A percentile compares a stretch with the other conserved stretches of the same genome.
These are phyloP conservation scores for Lutra lutra DNA, from an alignment of 2,797 vertebrate genomes.

Conservation along the genomic window DNA sequence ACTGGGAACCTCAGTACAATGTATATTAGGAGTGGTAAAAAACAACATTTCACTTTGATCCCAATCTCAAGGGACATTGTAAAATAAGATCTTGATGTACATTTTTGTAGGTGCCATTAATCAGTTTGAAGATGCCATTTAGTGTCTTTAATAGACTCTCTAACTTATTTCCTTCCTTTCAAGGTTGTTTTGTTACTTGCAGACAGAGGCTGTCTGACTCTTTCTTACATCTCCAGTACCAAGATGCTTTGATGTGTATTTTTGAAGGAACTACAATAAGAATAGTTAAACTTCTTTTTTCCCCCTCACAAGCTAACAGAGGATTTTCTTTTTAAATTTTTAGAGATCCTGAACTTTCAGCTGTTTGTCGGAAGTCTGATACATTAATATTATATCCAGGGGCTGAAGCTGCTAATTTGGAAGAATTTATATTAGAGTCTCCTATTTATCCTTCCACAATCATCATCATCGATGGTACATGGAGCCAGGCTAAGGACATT, in stretches of 20 bases:
- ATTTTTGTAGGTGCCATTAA: constrained; percentile 21
- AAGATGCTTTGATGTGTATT: neutral
- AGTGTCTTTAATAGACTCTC: neutral
- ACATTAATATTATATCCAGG: constrained; percentile 97
- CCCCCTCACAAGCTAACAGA: neutral
- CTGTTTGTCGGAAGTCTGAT: constrained; percentile 91
- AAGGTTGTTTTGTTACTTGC: neutral
- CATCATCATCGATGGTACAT: constrained; percentile 98
- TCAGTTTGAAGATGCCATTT: neutral
- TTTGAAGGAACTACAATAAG: neutral
- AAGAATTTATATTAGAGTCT: constrained; percentile 88
- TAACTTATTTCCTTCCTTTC: neutral
- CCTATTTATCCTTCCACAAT: constrained; percentile 88
- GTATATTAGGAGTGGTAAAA: constrained; percentile 12
- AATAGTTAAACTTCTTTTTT: constrained; percentile 13
- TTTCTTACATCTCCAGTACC: neutral
- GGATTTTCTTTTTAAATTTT: constrained; percentile 26
- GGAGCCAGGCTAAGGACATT: constrained; percentile 99
- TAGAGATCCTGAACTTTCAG: constrained; percentile 94
- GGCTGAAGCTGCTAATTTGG: constrained; percentile 93
- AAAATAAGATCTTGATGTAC: neutral
- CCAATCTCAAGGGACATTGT: neutral
- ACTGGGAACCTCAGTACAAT: neutral
- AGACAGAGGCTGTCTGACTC: neutral
- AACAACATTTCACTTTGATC: neutral